Evolutionary conservation across 2,797 vertebrate genomes (phyloP).

Genomic region (Chrysocyon brachyurus): DNA sequence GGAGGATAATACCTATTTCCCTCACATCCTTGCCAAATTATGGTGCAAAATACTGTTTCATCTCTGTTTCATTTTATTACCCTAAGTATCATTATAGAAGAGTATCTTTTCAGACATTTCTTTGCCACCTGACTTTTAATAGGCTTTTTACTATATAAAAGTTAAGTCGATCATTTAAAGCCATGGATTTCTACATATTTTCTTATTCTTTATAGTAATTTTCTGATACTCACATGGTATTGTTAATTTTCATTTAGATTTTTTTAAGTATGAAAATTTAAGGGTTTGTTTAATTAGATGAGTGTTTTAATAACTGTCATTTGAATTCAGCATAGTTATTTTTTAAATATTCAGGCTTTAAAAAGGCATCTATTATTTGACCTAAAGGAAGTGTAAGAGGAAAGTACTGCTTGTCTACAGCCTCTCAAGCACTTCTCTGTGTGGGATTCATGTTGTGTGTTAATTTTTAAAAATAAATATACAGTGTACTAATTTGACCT

Average conservation of each 20-base stretch:
- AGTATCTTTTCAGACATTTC: slow-evolving; percentile 2
- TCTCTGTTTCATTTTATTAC: neutral
- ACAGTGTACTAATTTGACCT: neutral
- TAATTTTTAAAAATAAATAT: neutral
- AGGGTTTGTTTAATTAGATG: neutral
- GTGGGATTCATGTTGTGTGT: neutral
- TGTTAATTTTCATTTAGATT: neutral
- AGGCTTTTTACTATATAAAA: neutral
- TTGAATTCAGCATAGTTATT: neutral
- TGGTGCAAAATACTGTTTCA: neutral
- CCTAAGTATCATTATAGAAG: neutral
- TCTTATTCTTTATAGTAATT: neutral
- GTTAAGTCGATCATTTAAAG: neutral
- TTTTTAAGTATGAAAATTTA: neutral
- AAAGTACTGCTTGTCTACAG: slow-evolving; percentile 9
- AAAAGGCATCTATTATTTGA: neutral
- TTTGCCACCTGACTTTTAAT: neutral
- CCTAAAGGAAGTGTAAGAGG: slow-evolving; percentile 4
- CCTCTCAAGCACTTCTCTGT: neutral
- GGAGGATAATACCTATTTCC: neutral
- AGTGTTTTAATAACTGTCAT: neutral
- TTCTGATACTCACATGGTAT: neutral
- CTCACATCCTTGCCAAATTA: neutral
- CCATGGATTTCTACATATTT: neutral
- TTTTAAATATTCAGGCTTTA: slow-evolving; percentile 32